Evolutionary conservation across 2,113 vertebrate species (phyloP).

Genomic region (Gorilla gorilla): DNA sequence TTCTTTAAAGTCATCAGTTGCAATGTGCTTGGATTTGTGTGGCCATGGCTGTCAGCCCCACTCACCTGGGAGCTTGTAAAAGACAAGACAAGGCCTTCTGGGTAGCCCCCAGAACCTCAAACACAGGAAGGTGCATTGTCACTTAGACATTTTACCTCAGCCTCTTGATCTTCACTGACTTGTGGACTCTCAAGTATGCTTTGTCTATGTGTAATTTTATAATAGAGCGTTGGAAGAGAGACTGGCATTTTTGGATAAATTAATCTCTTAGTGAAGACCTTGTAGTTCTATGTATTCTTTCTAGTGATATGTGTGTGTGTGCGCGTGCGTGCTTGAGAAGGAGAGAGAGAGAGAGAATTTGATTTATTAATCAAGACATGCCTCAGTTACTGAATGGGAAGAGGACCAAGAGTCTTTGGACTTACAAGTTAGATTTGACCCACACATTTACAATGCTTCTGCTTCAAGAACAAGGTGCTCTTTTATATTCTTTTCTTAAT

Average conservation of each 20-base stretch:
- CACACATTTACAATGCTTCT: neutral
- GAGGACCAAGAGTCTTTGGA: slow-evolving; percentile 5
- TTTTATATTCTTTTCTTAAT: slow-evolving; percentile 47
- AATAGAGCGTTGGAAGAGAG: neutral
- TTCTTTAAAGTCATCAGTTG: neutral
- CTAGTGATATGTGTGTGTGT: neutral
- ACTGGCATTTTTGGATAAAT: neutral
- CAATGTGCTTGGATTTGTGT: neutral
- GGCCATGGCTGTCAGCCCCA: neutral
- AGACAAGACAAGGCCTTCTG: neutral
- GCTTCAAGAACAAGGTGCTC: neutral
- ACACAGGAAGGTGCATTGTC: no score
- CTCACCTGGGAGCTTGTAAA: neutral
- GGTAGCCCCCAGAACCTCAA: neutral
- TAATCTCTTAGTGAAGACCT: slow-evolving; percentile 28
- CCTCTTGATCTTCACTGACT: neutral
- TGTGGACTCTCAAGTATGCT: neutral
- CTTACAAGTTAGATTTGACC: slow-evolving; percentile 12
- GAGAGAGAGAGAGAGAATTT: neutral
- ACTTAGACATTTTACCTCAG: neutral
- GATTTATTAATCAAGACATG: neutral
- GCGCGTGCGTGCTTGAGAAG: neutral
- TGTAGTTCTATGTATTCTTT: slow-evolving; percentile 57
- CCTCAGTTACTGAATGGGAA: neutral
- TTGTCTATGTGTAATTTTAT: neutral